A percentile compares a stretch with the other conserved stretches of the same genome.
These are phyloP conservation scores for Phenacoccus solenopsis DNA, from an alignment of 1,140 invertebrate species.

Conservation along the genomic window DNA sequence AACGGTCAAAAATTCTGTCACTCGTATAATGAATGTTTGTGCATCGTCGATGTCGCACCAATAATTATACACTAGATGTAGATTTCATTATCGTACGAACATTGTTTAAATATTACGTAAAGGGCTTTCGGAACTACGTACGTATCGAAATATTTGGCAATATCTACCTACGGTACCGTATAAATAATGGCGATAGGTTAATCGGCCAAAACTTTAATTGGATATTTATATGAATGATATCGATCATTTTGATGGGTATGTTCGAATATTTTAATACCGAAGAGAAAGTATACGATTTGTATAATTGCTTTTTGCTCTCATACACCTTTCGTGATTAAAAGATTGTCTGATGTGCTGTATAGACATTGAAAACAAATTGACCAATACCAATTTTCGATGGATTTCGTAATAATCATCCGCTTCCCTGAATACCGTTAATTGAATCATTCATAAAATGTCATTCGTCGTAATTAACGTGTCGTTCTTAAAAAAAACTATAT, in stretches of 20 bases:
- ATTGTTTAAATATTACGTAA: not conserved
- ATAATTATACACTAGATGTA: not conserved
- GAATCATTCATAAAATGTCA: not conserved
- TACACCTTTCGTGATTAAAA: not conserved
- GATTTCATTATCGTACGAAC: not conserved
- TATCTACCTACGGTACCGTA: not conserved
- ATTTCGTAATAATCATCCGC: not conserved
- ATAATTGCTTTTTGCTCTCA: not conserved
- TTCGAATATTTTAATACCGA: not conserved
- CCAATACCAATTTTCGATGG: not conserved
- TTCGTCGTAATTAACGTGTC: not conserved
- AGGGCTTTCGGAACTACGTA: not conserved
- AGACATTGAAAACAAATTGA: not conserved
- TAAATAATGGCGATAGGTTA: too few relatives aligned
- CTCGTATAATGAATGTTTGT: not conserved
- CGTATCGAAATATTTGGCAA: not conserved
- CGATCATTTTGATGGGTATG: not conserved
- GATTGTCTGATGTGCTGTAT: not conserved
- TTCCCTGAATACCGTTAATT: not conserved
- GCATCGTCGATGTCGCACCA: not conserved
- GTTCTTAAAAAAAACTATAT: not conserved
- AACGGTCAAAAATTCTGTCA: not conserved
- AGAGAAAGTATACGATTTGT: not conserved
- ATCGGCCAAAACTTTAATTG: not conserved
- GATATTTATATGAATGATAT: slow-evolving; percentile 4